Evolutionary conservation across 2,888 invertebrate species (phyloP).

Genomic region (Lithosia quadra): DNA sequence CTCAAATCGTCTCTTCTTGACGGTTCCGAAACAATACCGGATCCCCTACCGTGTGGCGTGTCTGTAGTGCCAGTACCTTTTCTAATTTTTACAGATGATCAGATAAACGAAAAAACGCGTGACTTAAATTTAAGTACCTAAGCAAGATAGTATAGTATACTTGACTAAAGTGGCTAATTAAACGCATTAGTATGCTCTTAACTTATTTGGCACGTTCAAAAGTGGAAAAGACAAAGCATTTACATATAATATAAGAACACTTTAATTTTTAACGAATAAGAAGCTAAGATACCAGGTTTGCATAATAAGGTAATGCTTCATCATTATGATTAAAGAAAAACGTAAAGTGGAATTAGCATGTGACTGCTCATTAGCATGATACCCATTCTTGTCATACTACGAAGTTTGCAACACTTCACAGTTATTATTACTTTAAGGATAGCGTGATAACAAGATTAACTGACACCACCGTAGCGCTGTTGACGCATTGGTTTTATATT

Average conservation of each 20-base stretch:
- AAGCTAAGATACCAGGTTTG: neutral
- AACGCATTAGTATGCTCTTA: neutral
- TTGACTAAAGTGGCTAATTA: neutral
- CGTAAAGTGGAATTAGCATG: neutral
- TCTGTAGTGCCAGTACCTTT: neutral
- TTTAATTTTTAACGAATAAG: neutral
- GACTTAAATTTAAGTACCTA: neutral
- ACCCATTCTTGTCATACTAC: slow-evolving; percentile 1
- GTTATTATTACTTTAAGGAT: neutral
- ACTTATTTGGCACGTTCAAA: neutral
- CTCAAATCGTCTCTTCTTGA: neutral
- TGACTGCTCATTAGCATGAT: slow-evolving; percentile 11
- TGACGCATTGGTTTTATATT: neutral
- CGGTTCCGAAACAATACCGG: neutral
- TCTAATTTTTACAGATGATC: neutral
- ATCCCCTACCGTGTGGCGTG: neutral
- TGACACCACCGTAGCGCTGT: neutral
- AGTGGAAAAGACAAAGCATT: neutral
- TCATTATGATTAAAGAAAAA: neutral
- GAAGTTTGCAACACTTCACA: slow-evolving; percentile 1
- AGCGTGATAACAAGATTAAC: neutral
- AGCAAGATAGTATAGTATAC: too few species aligned
- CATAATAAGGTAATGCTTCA: slow-evolving; percentile 6
- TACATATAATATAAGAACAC: neutral
- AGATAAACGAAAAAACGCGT: neutral